Conservation (phyloP, 2,113 vertebrate species). For the Brienomyrus brachyistius region DNA sequence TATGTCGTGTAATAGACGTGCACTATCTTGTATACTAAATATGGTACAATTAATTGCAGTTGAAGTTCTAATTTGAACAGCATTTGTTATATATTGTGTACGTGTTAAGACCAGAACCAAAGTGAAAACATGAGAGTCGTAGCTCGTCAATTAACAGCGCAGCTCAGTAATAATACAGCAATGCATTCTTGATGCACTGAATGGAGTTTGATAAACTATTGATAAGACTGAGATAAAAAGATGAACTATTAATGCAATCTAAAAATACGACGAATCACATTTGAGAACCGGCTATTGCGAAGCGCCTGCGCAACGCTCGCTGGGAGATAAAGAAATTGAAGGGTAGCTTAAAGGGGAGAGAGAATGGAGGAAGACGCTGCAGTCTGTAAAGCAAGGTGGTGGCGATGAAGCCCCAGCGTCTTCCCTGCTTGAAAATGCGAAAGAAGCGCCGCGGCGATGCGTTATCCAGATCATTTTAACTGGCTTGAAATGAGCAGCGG, state of each 20-base stretch:
- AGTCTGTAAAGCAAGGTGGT: background rate
- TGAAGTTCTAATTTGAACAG: background rate
- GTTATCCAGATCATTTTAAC: constrained; percentile 33
- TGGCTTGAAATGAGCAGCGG: constrained; percentile 41
- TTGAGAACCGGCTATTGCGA: constrained; percentile 24
- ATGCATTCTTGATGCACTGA: background rate
- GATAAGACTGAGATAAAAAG: background rate
- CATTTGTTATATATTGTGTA: background rate
- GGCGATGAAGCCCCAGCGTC: constrained; percentile 13
- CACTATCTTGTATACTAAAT: background rate
- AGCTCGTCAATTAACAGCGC: background rate
- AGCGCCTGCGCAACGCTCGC: constrained; percentile 35
- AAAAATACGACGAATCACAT: constrained; percentile 1
- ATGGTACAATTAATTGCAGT: background rate
- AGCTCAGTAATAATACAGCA: background rate
- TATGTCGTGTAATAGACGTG: background rate
- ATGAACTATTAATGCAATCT: background rate
- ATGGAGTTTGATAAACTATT: background rate
- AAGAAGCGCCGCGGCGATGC: constrained; percentile 32
- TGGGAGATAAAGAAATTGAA: background rate
- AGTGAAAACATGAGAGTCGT: background rate
- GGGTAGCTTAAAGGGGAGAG: background rate
- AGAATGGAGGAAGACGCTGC: constrained; percentile 28
- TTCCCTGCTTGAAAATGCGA: constrained; percentile 33
- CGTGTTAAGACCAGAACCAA: background rate